phyloP scores from a whole-genome alignment of 2,113 vertebrate species.

The Candoia aspera region DNA sequence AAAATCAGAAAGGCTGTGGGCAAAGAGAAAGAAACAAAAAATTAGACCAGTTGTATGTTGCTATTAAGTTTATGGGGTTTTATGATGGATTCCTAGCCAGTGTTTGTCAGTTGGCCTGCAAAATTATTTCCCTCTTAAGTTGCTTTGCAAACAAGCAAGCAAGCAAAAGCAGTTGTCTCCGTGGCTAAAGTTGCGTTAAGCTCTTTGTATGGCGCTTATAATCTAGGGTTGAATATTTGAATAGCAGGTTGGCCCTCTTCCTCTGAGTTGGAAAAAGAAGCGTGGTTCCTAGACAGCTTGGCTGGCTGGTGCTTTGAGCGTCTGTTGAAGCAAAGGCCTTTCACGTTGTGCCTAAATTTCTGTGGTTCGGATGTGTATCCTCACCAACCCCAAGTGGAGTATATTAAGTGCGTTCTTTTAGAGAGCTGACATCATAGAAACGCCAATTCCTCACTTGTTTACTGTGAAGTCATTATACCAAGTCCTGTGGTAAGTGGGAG shows the following conservation, averaged over 20 bases:
- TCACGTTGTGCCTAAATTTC: neutral
- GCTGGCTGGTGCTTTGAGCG: neutral
- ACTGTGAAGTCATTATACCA: neutral
- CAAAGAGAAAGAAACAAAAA: neutral
- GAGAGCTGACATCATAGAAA: neutral
- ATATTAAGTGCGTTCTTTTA: rapidly evolving
- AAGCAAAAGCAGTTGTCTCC: neutral
- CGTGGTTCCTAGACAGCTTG: rapidly evolving
- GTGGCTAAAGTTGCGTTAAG: neutral
- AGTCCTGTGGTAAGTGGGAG: neutral
- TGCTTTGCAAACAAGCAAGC: neutral
- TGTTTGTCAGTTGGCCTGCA: neutral
- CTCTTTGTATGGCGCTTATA: neutral
- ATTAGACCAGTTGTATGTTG: neutral
- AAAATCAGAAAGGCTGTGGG: neutral
- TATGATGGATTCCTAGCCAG: neutral
- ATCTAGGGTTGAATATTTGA: neutral
- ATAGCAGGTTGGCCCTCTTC: neutral
- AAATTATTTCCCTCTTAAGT: neutral
- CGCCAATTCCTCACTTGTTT: neutral
- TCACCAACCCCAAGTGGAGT: neutral
- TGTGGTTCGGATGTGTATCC: neutral
- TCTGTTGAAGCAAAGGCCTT: neutral
- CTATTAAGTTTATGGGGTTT: neutral
- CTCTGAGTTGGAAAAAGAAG: neutral